Evolutionary conservation across 2,888 invertebrate species (phyloP).

Genomic region (Drosophila seclusa): DNA sequence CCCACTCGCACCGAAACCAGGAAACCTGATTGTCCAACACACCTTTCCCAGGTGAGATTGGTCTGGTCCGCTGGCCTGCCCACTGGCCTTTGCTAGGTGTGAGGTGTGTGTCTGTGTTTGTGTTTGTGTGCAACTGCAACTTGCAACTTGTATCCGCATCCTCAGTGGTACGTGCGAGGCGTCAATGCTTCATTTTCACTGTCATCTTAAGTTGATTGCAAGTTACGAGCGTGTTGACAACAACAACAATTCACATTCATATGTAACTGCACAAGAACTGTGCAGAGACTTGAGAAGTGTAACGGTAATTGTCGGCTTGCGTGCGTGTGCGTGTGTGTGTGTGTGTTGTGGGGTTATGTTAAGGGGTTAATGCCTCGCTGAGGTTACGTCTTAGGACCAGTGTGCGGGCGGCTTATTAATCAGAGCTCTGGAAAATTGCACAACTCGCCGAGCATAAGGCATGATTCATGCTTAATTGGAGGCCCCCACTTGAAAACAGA

Average conservation of each 20-base stretch:
- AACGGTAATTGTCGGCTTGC: slow-evolving; percentile 61
- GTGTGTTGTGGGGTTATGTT: slow-evolving; percentile 40
- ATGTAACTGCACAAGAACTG: slow-evolving; percentile 31
- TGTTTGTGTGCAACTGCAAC: slow-evolving; percentile 35
- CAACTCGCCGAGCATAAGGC: slow-evolving; percentile 43
- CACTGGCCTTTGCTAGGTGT: slow-evolving; percentile 50
- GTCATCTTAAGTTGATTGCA: slow-evolving; percentile 85
- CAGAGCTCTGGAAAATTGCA: slow-evolving; percentile 55
- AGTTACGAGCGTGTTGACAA: slow-evolving; percentile 83
- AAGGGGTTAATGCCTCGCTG: slow-evolving; percentile 58
- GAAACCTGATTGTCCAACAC: slow-evolving; percentile 74
- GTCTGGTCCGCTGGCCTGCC: slow-evolving; percentile 36
- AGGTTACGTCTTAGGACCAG: slow-evolving; percentile 30
- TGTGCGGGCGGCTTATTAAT: slow-evolving; percentile 75
- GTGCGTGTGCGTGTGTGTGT: slow-evolving; percentile 48
- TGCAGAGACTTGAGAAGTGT: slow-evolving; percentile 34
- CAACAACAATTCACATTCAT: slow-evolving; percentile 32
- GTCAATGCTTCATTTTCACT: slow-evolving; percentile 84
- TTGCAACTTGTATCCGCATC: slow-evolving; percentile 47
- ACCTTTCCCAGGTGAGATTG: slow-evolving; percentile 46
- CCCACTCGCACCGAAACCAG: slow-evolving; percentile 57
- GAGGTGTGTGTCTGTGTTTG: slow-evolving; percentile 8
- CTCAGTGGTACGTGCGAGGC: slow-evolving; percentile 82
- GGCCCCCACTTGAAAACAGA: slow-evolving; percentile 14
- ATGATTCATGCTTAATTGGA: slow-evolving; percentile 77